A percentile compares a stretch with the other conserved stretches of the same genome.
Evolutionary conservation across 2,888 invertebrate species (phyloP).

Genomic region (Aricia artaxerxes): DNA sequence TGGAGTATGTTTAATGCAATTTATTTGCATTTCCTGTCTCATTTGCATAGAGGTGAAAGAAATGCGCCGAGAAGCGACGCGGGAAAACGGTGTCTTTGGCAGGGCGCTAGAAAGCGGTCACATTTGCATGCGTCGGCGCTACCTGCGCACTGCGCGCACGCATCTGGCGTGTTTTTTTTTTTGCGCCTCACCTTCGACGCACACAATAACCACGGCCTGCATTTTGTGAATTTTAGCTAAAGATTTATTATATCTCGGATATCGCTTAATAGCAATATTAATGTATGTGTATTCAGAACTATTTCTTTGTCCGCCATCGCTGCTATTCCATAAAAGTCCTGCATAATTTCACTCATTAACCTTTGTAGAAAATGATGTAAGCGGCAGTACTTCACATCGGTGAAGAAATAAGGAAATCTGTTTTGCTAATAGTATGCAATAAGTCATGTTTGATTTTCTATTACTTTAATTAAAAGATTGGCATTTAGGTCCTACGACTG

Average conservation of each 20-base stretch:
- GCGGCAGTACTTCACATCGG: neutral
- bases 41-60: slow-evolving; percentile 20
- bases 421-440: neutral
- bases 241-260: slow-evolving; percentile 54
- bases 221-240: slow-evolving; percentile 56
- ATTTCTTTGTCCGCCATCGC: slow-evolving; percentile 27
- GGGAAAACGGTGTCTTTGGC: slow-evolving; percentile 23
- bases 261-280: slow-evolving; percentile 33
- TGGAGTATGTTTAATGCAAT: neutral
- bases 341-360: slow-evolving; percentile 45
- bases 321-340: slow-evolving; percentile 36
- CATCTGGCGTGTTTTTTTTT: slow-evolving; percentile 54
- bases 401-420: neutral
- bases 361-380: slow-evolving; percentile 34
- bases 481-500: neutral
- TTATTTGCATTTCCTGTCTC: slow-evolving; percentile 24
- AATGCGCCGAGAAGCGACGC: slow-evolving; percentile 17
- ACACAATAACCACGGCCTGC: slow-evolving; percentile 56
- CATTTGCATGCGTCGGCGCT: slow-evolving; percentile 58
- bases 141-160: slow-evolving; percentile 58
- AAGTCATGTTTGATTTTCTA: neutral
- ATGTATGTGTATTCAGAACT: slow-evolving; percentile 33
- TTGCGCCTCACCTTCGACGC: slow-evolving; percentile 41
- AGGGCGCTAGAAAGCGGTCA: slow-evolving; percentile 33
- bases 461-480: neutral